Percentiles rank a stretch among this genome's conserved stretches.
phyloP scores from a whole-genome alignment of 1,140 invertebrate species.

The Dendroctonus ponderosae region DNA sequence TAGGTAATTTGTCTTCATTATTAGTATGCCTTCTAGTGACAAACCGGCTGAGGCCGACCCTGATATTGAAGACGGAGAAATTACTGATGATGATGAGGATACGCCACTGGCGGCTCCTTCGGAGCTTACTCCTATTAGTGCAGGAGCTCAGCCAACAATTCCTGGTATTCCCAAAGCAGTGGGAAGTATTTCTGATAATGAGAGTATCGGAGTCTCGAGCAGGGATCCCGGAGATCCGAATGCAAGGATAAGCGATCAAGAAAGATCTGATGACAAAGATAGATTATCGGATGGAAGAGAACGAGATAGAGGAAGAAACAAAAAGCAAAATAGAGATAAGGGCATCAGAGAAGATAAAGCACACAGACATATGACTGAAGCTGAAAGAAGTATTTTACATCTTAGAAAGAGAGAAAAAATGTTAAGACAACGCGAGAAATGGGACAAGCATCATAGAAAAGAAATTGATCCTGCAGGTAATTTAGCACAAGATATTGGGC shows the following conservation, averaged over 20 bases:
- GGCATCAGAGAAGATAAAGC: constrained; percentile 29
- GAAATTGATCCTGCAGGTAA: constrained; percentile 17
- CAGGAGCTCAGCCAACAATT: constrained; percentile 26
- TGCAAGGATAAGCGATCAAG: constrained; percentile 7
- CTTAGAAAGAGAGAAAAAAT: constrained; percentile 47
- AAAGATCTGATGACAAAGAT: constrained; percentile 37
- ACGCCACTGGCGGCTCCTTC: constrained; percentile 34
- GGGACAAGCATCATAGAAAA: constrained; percentile 34
- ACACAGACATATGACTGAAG: constrained; percentile 47
- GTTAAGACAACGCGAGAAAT: constrained; percentile 46
- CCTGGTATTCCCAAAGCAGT: constrained; percentile 22
- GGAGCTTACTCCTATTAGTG: constrained; percentile 31
- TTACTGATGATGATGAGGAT: constrained; percentile 61
- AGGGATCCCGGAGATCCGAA: constrained; percentile 8
- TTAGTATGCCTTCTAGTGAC: background rate
- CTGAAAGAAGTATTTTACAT: constrained; percentile 49
- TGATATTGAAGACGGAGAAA: constrained; percentile 61
- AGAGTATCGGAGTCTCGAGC: constrained; percentile 8
- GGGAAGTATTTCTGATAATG: constrained; percentile 11
- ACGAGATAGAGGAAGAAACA: constrained; percentile 39
- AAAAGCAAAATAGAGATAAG: constrained; percentile 45
- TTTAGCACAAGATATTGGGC: background rate
- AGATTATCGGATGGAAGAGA: constrained; percentile 40
- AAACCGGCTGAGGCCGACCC: constrained; percentile 30
- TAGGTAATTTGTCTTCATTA: too few species aligned